Conservation (phyloP, 2,797 vertebrate genomes). For the Choloepus didactylus region DNA sequence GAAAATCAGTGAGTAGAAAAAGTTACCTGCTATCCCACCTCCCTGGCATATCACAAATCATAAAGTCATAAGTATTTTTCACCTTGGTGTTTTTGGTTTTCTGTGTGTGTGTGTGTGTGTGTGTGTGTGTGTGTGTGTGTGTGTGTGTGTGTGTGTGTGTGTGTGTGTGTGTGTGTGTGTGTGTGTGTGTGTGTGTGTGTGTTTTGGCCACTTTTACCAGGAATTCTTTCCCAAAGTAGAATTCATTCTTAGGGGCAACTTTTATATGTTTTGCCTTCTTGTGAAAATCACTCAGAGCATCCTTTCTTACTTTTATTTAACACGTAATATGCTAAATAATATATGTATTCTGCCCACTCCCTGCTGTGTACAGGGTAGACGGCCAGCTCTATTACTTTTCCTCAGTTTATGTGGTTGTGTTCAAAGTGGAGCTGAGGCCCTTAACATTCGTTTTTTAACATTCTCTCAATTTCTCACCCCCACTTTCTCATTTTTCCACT, state of each 20-base stretch:
- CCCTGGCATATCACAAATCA: slow-evolving; percentile 8
- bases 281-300: background rate
- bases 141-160: too few species aligned
- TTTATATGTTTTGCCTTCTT: slow-evolving; percentile 40
- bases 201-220: slow-evolving; percentile 12
- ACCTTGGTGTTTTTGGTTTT: slow-evolving; percentile 37
- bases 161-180: too few species aligned
- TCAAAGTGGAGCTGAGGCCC: background rate
- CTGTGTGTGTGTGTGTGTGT: too few species aligned
- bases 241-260: slow-evolving; percentile 9
- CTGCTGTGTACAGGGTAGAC: background rate
- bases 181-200: too few species aligned
- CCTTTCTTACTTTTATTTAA: background rate
- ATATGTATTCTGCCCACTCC: background rate
- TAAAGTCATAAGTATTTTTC: slow-evolving; percentile 40
- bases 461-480: background rate
- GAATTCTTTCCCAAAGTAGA: slow-evolving; percentile 43
- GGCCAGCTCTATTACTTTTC: background rate
- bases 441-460: background rate
- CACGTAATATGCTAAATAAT: background rate
- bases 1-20: background rate
- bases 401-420: background rate
- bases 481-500: slow-evolving; percentile 37
- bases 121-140: too few species aligned
- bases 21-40: background rate